Percentiles rank a stretch among this genome's conserved stretches.
Conservation (phyloP, 2,888 invertebrate genomes). For the Athripsodes cinereus region DNA sequence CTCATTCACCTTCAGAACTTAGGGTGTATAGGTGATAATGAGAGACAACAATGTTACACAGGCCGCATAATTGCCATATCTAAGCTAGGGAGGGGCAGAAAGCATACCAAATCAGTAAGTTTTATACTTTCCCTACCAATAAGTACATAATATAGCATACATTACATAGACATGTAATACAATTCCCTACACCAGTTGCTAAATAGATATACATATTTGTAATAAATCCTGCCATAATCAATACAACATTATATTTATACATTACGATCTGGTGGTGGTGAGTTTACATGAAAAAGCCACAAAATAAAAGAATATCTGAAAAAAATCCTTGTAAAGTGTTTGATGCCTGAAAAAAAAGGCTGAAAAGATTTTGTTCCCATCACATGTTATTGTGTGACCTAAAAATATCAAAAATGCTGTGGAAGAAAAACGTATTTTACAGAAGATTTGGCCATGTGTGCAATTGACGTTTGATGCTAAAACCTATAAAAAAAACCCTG, state of each 20-base stretch:
- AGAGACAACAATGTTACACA: conserved; percentile 56
- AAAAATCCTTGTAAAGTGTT: conserved; percentile 19
- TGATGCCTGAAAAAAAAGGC: conserved; percentile 24
- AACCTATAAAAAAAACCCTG: conserved; percentile 17
- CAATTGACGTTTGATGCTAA: conserved; percentile 20
- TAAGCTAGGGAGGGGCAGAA: conserved; percentile 56
- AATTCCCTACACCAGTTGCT: background rate
- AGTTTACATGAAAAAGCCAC: conserved; percentile 13
- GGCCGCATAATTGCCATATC: conserved; percentile 55
- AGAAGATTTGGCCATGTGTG: conserved; percentile 2
- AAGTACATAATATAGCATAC: background rate
- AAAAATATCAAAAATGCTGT: conserved; percentile 8
- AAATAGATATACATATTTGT: background rate
- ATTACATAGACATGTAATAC: background rate
- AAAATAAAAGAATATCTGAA: conserved; percentile 15
- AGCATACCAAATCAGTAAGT: conserved; percentile 52
- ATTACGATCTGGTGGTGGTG: no score
- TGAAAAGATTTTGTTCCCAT: conserved; percentile 10
- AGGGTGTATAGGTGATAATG: conserved; percentile 53
- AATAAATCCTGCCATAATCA: no score
- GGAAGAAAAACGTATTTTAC: conserved; percentile 7
- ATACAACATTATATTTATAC: no score
- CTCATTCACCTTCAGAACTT: conserved; percentile 41
- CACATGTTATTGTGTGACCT: conserved; percentile 7
- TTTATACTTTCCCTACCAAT: conserved; percentile 8